A percentile compares a stretch with the other conserved stretches of the same genome.
These are phyloP conservation scores for Mesodorylaimus sp. DNA, from an alignment of 2,888 invertebrate species.

Conservation along the genomic window DNA sequence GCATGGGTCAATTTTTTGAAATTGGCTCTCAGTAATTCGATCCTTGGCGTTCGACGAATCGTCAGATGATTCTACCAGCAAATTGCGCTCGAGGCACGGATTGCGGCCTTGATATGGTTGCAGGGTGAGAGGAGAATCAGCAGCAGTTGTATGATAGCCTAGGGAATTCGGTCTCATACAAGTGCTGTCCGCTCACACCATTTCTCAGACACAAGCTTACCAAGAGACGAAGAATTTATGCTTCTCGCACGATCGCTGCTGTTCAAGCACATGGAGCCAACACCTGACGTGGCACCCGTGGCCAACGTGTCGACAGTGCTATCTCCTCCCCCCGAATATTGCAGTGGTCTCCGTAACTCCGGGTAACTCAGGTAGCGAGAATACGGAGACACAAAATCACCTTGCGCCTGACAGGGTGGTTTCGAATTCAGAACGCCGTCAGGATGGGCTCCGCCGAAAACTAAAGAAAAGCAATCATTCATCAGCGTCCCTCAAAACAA, in stretches of 20 bases:
- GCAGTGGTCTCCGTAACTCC: no score
- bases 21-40: not conserved
- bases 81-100: slow-evolving; percentile 57
- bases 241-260: slow-evolving; percentile 1
- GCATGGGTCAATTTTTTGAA: not conserved
- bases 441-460: not conserved
- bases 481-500: not conserved
- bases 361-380: no score
- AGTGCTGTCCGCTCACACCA: not conserved
- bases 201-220: not conserved
- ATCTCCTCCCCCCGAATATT: not conserved
- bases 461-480: not conserved
- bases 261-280: not conserved
- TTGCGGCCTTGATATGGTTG: slow-evolving; percentile 69
- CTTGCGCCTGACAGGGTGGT: no score
- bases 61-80: slow-evolving; percentile 37
- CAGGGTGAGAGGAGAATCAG: no score
- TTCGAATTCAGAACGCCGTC: no score
- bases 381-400: no score
- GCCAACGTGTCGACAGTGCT: not conserved
- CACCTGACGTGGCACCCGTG: not conserved
- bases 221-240: not conserved
- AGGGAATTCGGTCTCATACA: no score
- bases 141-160: no score
- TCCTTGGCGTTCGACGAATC: slow-evolving; percentile 33